phyloP scores from a whole-genome alignment of 2,888 invertebrate genomes.

The Drosophila eohydei region DNA sequence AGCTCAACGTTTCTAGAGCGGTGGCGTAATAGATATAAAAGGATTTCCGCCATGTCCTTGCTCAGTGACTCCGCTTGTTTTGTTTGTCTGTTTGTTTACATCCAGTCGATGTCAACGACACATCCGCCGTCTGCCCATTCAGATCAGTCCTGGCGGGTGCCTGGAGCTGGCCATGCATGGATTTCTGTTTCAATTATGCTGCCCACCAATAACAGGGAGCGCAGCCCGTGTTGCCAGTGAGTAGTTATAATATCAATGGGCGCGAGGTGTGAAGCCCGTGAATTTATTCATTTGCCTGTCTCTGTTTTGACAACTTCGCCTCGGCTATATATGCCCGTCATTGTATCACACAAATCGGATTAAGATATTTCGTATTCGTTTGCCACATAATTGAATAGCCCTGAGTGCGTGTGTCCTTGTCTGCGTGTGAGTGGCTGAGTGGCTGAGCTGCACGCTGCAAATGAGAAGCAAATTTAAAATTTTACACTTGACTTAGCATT shows the following conservation, averaged over 20 bases:
- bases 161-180: constrained; percentile 71
- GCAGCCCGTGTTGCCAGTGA: constrained; percentile 17
- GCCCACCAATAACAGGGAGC: constrained; percentile 27
- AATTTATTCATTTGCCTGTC: constrained; percentile 78
- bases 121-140: constrained; percentile 22
- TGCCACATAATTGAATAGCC: constrained; percentile 84
- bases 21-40: constrained; percentile 73
- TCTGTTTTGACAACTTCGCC: constrained; percentile 76
- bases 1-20: constrained; percentile 35
- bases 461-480: constrained; percentile 85
- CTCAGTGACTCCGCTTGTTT: constrained; percentile 33
- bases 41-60: constrained; percentile 59
- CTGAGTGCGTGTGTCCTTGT: constrained; percentile 53
- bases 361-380: constrained; percentile 84
- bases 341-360: constrained; percentile 84
- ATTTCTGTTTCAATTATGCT: constrained; percentile 78
- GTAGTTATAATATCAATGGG: constrained; percentile 76
- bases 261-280: constrained; percentile 72
- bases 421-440: constrained; percentile 52
- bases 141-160: constrained; percentile 15
- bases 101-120: constrained; percentile 56
- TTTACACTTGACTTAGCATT: constrained; percentile 85
- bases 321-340: constrained; percentile 40
- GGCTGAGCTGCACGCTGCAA: constrained; percentile 69
- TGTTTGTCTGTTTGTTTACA: constrained; percentile 46